Base-by-base conservation (phyloP, 2,797 vertebrate species). In the Eutrigla gurnardus region DNA sequence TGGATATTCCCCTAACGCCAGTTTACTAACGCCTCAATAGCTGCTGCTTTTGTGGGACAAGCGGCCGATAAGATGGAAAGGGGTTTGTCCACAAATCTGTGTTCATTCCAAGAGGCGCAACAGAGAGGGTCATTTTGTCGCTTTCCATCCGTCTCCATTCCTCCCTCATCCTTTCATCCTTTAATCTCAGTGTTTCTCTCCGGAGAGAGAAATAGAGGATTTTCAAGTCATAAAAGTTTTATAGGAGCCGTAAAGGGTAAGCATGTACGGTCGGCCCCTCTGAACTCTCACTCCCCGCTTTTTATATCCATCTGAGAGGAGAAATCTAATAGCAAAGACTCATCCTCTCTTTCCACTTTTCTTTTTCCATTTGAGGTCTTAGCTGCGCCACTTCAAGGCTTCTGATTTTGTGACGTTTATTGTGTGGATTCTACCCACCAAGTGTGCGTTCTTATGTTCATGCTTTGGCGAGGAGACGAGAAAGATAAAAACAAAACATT, bases 151-250 rank as follows among this genome's bases (percentile, higher is more conserved):
- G 61, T 81, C 79, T 83, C 72, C 40, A 61, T 66, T 67, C 65
- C 77, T 25, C 65, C 33, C 10, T 77, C 77, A 81, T 70, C 70
- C 66, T 77, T 62, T 84, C 61, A 83, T 86, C 73, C 77, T 40
- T 86, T 81, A 65, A 77, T 75, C 62, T 77, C 43, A 58, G 36
- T 17, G 18, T 83, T 80, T 85, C 66, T 77, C 83, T 85, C 77
- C 61, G 36, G 78, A 78, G 80, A 75, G 64, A 52, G 65, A 91
- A 77, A 84, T 33, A 42, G 77, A 84, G 83, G 82, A 87, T 88
- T 86, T 90, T 82, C 75, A 71, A 65, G 82, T 78, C 84, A 81
- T 91, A 86, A 90, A 91, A 78, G 70, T 89, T 89, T 91, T 89
- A 92, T 87, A 79, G 86, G 67, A 76, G 75, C 77, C 32, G 52